Base-by-base conservation (phyloP, 2,113 vertebrate genomes). In the Cochlearius cochlearius region DNA sequence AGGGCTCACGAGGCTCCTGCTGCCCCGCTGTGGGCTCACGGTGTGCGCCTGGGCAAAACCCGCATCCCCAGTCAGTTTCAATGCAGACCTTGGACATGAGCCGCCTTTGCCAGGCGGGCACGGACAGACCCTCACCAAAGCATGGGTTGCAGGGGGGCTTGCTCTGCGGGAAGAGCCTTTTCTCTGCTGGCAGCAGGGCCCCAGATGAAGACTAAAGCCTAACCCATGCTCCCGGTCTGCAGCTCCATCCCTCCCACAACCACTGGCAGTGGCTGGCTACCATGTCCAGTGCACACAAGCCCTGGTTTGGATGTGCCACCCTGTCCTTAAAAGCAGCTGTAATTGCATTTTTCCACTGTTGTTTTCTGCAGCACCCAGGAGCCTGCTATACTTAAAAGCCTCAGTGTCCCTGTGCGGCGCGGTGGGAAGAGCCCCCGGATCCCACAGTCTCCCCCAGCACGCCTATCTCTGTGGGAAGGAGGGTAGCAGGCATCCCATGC, bases 41-140 rank as follows among this genome's bases (percentile, higher is more conserved):
- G 11, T 1, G 1, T 27, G 9, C 3, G 8, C 36, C 50, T 69
- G 15, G 38, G 32, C 22, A 80, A 84, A n/a, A 5, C 22, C 30
- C 6, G 45, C 5, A 1, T 30, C 11, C 18, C 9, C 6, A 50
- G 49, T 8, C 55, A 14, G 18, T 30, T 45, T 43, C 58, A 16
- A 32, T 4, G 4, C 1, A 5, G 32, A 47, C 22, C 15, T 17
- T 17, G 32, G 43, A 16, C 67, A 38, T 0, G 0, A 92, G 34
- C 15, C 1, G 2, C 69, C 69, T 69, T 71, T 88, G 30, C 18
- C 2, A 1, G 15, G 25, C 3, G 2, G 16, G 29, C 63, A 71
- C 0, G 4, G 73, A 36, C 6, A 39, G 55, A 32, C 38, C 30
- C 64, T 60, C 34, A 59, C 15, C 3, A 59, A 52, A 89, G 20